These are phyloP conservation scores for Drosophila ficusphila DNA, from an alignment of 1,140 invertebrate species.

Conservation along the genomic window DNA sequence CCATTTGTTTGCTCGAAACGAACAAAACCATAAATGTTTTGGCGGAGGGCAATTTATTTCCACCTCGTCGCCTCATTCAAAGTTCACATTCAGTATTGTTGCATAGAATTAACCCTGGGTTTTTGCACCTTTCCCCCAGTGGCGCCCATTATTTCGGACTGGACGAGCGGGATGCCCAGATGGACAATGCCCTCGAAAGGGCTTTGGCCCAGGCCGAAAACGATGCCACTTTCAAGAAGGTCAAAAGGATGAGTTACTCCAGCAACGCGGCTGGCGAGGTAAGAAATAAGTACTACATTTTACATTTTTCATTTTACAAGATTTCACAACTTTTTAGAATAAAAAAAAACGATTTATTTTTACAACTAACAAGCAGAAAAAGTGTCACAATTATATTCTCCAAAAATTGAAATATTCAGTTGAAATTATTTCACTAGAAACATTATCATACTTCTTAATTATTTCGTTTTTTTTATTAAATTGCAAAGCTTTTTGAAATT, in stretches of 20 bases:
- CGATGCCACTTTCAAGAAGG: constrained; percentile 89
- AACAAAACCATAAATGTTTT: constrained; percentile 41
- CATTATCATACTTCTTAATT: too few species aligned
- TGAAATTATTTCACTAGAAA: too few species aligned
- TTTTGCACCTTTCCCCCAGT: constrained; percentile 6
- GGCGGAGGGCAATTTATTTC: constrained; percentile 21
- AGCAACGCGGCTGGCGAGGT: constrained; percentile 88
- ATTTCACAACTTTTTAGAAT: too few species aligned
- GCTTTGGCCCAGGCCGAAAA: constrained; percentile 88
- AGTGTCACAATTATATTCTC: too few species aligned
- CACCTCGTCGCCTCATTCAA: constrained; percentile 24
- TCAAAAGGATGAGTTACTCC: constrained; percentile 89
- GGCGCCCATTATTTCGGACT: constrained; percentile 58
- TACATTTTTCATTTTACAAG: too few species aligned
- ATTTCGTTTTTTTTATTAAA: too few species aligned
- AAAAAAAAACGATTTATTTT: too few species aligned
- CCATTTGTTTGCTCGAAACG: constrained; percentile 43
- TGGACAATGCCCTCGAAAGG: constrained; percentile 86
- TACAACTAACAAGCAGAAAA: too few species aligned
- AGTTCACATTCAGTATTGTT: constrained; percentile 15
- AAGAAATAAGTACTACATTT: constrained; percentile 50
- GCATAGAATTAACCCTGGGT: constrained; percentile 43
- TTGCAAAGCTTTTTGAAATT: too few species aligned
- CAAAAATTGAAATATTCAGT: too few species aligned
- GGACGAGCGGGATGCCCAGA: constrained; percentile 83